Evolutionary conservation across 1,140 invertebrate genomes (phyloP), one percentile per base, ranked within the genome.

Genomic region (Bombus haemorrhoidalis): DNA sequence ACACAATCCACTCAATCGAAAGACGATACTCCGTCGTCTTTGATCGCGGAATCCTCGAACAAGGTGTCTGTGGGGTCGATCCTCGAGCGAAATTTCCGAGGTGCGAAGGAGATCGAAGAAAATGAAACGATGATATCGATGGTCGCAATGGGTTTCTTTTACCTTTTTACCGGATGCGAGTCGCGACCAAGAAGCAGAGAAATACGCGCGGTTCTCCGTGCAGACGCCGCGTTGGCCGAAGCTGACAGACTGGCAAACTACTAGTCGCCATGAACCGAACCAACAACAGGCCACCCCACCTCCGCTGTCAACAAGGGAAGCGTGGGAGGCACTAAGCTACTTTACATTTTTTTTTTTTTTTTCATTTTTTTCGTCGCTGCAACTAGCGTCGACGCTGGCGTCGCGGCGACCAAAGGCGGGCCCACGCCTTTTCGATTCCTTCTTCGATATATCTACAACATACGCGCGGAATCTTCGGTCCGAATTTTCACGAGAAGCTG

Each of bases 281-380:
- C 86, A 89, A 90, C 87, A 91, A 89, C 83, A 83, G 75, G 59
- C 84, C 85, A 90, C 92, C 92, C 92, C 91, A 92, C 92, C 91
- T 87, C 86, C 83, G 74, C 90, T 92, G 90, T 91, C 91, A 91
- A 92, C 87, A 91, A 90, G 89, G 86, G 85, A 89, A 91, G 92
- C 91, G 93, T 92, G 93, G 93, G 92, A 94, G 93, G 93, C 88
- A 90, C 86, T 92, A 91, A 91, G 91, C 91, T 89, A 92, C 91
- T 93, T 91, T 89, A 71, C 5, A 43, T 77, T 41, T 22, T 74
- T 34, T 22, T 18, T 18, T 8, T 22, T 18, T 34, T 37, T 37
- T 68, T 22, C 32, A 0, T 37, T 1, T 37, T 25, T 68, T 22
- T 37, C 18, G 6, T 68, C 32, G 18, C 62, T 22, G 6, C 1